Evolutionary conservation across 2,797 vertebrate species (phyloP), one percentile per base, ranked within the genome.

Genomic region (Heliangelus exortis): DNA sequence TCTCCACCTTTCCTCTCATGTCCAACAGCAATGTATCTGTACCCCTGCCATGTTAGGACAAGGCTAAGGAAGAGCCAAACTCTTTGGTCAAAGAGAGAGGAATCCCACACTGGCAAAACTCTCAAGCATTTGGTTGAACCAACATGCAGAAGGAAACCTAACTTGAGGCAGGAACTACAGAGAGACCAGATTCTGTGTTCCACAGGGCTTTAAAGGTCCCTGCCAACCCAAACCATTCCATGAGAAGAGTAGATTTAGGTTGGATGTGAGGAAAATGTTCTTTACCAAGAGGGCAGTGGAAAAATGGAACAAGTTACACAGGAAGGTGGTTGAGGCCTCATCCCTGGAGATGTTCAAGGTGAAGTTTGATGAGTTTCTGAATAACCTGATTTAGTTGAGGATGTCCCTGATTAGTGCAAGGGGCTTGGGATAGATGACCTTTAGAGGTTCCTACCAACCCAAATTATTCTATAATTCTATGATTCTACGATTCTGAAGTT

Each of bases 1-100:
- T 41, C n/a, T 83, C 9, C 15, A 29, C 8, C 8, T 67, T 80
- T 78, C 47, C 31, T 67, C 10, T 89, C 12, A 7, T 4, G 3
- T 31, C 53, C 6, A 19, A 22, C 31, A 34, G 36, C 39, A 47
- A 62, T 0, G 0, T 9, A 5, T 57, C 25, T 67, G 18, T 22
- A 55, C 39, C 12, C 25, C 20, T 48, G 39, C 29, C 43, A 36
- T 4, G 2, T 6, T n/a, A 50, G 63, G 25, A 17, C 29, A 83
- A 79, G 22, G 2, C 26, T 59, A 41, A 78, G 17, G 18, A 10
- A 73, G 10, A 63, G 13, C 9, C 31, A 43, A 39, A 65, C 13
- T 80, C 48, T 66, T 6, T 13, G 7, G 14, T 8, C 39, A 87
- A 21, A 10, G 14, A 65, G 34, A n/a, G 31, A 69, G 19, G 26